Evolutionary conservation across 2,797 vertebrate species (phyloP), one percentile per base, ranked within the genome.

Genomic region (Chaunax sp.): DNA sequence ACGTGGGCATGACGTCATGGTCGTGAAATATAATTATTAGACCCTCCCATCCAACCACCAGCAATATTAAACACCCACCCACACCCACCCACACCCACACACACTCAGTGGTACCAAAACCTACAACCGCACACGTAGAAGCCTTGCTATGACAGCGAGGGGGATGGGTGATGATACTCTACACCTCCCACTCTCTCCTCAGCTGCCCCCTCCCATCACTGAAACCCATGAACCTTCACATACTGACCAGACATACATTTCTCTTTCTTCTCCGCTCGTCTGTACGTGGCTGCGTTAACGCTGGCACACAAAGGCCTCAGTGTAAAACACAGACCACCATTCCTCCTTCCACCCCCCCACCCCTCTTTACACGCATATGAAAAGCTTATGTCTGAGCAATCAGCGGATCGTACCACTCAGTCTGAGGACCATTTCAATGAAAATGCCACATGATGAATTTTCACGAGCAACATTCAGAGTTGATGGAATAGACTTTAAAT

Each of bases 211-310:
- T 70, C 82, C 77, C 65, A 50, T 67, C 22, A 45, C 50, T 72
- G 76, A 85, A 89, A 87, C 72, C 73, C 71, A 68, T 84, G 78
- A 90, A 87, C 87, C 87, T 81, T 89, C 80, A 90, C 87, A 90
- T 81, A 84, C 81, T 86, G 79, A 89, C 72, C 62, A 84, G 81
- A 87, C 77, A 78, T 68, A 82, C 64, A 78, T 75, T 77, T 83
- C 58, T 74, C 73, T 64, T 77, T 81, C 64, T 80, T 64, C 44
- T 75, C 74, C 81, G 58, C 76, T 7, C 28, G 52, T 75, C 68
- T 2, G n/a, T 62, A 52, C 72, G 81, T 71, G 50, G 40, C 74
- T 68, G 64, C 7, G 15, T 81, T 81, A 83, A 81, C 52, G 70
- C 53, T 52, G 53, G 33, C 60, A 73, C 74, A 90, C 87, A 90